Base-by-base conservation (phyloP, 2,797 vertebrate genomes). In the Lindbergichthys nudifrons region DNA sequence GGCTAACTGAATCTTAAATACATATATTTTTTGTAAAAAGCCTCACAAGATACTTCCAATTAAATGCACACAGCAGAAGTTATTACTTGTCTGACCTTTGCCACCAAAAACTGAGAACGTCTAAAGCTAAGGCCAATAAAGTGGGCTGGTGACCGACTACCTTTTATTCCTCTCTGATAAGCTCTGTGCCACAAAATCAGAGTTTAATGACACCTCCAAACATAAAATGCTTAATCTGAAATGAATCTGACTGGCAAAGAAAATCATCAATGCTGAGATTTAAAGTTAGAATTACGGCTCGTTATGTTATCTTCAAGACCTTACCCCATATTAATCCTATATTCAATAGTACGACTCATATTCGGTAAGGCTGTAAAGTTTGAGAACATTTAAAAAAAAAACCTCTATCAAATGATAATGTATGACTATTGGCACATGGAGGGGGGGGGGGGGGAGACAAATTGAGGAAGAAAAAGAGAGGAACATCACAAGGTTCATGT, bases 111-210 rank as follows among this genome's bases (percentile, higher is more conserved):
- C 10, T 10, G 21, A 32, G 10, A 56, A 75, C 39, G 45, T 77
- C 54, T 70, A 63, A 79, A 19, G 12, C 48, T n/a, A 65, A 41
- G 26, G 23, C 15, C 43, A 30, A 54, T 59, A 26, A 52, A 58
- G 15, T 32, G 45, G 41, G 48, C 36, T 68, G 30, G 18, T 52
- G 43, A 19, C 45, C 1, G 26, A 5, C 41, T 36, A 52, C 32
- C 74, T 71, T 65, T 19, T 12, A 1, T 63, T 68, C 12, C 23
- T 54, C 42, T 72, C 18, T 43, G 43, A 54, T 39, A 21, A 65
- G 19, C 15, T 60, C 0, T 18, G 42, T 48, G 4, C 2, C 50
- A 26, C 26, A 71, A 39, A 23, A 48, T 80, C 63, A 14, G 10
- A 32, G 42, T 65, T 48, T 80, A 45, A 48, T 3, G 10, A 64